Evolutionary conservation across 92 coral and sea anemone genomes (phyloP).

Genomic region (Porites evermanni): DNA sequence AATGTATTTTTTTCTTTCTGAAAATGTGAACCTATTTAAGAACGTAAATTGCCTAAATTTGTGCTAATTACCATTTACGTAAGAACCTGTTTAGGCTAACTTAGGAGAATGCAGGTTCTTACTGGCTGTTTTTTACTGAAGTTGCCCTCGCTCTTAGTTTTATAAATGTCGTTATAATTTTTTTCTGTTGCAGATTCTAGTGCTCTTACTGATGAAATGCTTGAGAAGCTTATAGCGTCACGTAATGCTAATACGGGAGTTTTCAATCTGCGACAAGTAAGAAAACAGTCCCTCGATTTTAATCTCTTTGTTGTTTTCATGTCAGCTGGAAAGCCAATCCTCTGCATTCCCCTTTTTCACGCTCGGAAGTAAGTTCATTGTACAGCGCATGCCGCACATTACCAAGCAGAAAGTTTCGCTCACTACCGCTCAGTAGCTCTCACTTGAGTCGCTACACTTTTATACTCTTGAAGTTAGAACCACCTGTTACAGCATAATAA

Average conservation of each 20-base stretch:
- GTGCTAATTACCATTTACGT: too few relatives aligned
- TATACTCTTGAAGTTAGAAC: not conserved
- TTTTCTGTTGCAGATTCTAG: slow-evolving; percentile 74
- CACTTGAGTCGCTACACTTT: not conserved
- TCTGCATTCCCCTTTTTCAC: too few relatives aligned
- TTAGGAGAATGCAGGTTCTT: too few relatives aligned
- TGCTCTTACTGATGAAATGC: slow-evolving; percentile 95
- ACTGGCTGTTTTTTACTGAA: too few relatives aligned
- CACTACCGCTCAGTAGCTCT: not conserved
- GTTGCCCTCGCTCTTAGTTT: too few relatives aligned
- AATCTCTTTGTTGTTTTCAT: not conserved
- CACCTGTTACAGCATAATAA: not conserved
- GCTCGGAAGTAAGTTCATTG: not conserved
- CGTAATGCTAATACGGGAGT: slow-evolving; percentile 97
- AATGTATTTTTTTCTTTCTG: too few relatives aligned
- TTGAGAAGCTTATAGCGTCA: slow-evolving; percentile 86
- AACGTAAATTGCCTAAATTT: too few relatives aligned
- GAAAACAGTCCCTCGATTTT: not conserved
- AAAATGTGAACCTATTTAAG: too few relatives aligned
- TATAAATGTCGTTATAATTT: not conserved
- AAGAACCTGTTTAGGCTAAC: too few relatives aligned
- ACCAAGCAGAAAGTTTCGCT: not conserved
- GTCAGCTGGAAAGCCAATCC: too few relatives aligned
- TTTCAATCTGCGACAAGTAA: slow-evolving; percentile 94
- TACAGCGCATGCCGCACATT: not conserved